Base-by-base conservation (phyloP, 2,113 vertebrate genomes). In the Ellobius talpinus region DNA sequence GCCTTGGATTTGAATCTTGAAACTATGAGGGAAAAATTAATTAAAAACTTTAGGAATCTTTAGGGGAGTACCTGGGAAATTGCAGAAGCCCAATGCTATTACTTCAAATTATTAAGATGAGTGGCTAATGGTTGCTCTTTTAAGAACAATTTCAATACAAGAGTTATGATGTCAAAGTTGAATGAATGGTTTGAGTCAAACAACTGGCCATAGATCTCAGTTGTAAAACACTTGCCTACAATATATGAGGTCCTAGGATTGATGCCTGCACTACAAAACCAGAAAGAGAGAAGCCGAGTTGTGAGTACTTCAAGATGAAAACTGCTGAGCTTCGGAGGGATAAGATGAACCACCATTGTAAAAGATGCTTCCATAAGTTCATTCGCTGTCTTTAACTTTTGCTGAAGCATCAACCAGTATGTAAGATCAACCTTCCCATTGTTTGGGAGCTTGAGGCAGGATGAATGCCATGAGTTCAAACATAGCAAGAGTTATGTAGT, bases 141-240 rank as follows among this genome's bases (percentile, higher is more conserved):
- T 29, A 86, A 91, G 14, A 33, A 58, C 0, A 90, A 33, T 82
- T 96, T 93, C 47, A 92, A 96, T 42, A 85, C 13, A 92, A 76
- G 31, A 36, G 61, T 16, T 89, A 24, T 90, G 39, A 82, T 47
- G 68, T 33, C 24, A 89, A 95, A 92, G 79, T 19, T 74, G 81
- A 8, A 84, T 73, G 14, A 47, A 12, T 65, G 45, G 42, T 42
- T 81, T 68, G 3, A 55, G 19, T 52, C 3, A 70, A 90, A 92
- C 92, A 7, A 31, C 12, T 61, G 13, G 36, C 6, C 7, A 33
- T 77, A 13, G 13, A 73, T 17, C n/a, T 47, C 29, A 21, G 31
- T 24, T 19, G 24, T 72, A 61, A 26, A 79, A 29, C 6, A 47
- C 65, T 70, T 66, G 47, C 23, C 9, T 87, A 66, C 11, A n/a